Percentiles rank a stretch among this genome's conserved stretches.
These are phyloP conservation scores for Phrynosoma platyrhinos DNA, from an alignment of 2,113 vertebrate genomes.

Conservation along the genomic window DNA sequence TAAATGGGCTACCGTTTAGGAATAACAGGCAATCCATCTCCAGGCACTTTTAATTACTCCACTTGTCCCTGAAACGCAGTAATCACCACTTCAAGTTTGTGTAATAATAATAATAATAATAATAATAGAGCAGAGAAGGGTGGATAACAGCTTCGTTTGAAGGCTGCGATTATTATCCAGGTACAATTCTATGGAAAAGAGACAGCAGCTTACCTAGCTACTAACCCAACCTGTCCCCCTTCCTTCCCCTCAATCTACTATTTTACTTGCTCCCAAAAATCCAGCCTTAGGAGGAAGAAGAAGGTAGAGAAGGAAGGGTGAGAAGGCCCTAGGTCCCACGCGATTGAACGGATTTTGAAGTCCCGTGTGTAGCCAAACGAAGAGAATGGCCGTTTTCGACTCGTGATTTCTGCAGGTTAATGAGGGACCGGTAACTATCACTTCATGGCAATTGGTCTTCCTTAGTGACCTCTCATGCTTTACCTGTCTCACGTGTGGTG, in stretches of 20 bases:
- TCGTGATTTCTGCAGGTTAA: neutral
- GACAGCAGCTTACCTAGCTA: neutral
- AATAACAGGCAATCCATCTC: conserved; percentile 64
- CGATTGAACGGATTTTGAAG: neutral
- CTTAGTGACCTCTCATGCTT: neutral
- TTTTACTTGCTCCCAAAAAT: conserved; percentile 41
- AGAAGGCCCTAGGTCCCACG: neutral
- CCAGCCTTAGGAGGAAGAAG: conserved; percentile 2
- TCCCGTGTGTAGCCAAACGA: neutral
- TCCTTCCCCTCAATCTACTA: neutral
- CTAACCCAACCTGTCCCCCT: conserved; percentile 31
- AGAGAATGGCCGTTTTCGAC: neutral
- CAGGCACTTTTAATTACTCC: conserved; percentile 63
- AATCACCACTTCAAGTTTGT: conserved; percentile 60
- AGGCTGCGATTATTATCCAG: conserved; percentile 54
- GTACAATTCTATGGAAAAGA: conserved; percentile 46
- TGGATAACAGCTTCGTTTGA: conserved; percentile 63
- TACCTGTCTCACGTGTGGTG: neutral
- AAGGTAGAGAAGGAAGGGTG: neutral
- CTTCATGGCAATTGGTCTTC: neutral
- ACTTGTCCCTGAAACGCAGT: conserved; percentile 70
- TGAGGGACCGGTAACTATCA: neutral
- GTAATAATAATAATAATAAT: conserved; percentile 26
- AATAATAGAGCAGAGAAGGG: neutral
- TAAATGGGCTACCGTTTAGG: conserved; percentile 64